Conservation (phyloP, 2,888 invertebrate species). For the Philopedon plagiatum region DNA sequence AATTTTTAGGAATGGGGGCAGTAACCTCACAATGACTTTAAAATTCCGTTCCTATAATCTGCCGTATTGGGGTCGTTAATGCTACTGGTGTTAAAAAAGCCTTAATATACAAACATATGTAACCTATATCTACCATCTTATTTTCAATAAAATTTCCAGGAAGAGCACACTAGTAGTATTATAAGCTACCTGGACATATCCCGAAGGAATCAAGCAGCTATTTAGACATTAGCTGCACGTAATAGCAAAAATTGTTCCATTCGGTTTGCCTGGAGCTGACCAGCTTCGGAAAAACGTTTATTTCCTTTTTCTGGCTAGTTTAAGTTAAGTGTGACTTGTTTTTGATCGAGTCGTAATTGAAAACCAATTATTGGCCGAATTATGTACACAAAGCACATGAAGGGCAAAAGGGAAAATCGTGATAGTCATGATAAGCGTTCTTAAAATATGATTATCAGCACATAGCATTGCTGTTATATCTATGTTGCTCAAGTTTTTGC, state of each 20-base stretch:
- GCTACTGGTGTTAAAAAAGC: no score
- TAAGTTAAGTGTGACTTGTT: constrained; percentile 60
- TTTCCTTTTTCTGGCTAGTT: constrained; percentile 56
- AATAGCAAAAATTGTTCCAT: constrained; percentile 61
- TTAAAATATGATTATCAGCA: no score
- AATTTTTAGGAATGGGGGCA: no score
- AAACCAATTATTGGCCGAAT: constrained; percentile 55
- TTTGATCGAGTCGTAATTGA: constrained; percentile 58
- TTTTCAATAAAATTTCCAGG: constrained; percentile 29
- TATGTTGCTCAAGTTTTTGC: no score
- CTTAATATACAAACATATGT: neutral
- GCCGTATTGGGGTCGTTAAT: no score
- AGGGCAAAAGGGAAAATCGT: neutral
- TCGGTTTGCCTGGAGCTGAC: constrained; percentile 57
- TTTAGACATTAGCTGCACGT: constrained; percentile 60
- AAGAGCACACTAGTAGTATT: constrained; percentile 44
- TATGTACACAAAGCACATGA: neutral
- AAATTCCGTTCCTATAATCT: no score
- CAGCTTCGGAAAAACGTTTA: constrained; percentile 49
- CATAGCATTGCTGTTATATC: no score
- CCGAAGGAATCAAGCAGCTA: constrained; percentile 45
- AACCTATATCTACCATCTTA: constrained; percentile 6
- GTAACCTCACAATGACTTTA: no score
- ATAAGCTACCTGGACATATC: constrained; percentile 54
- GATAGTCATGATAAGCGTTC: neutral